phyloP scores from a whole-genome alignment of 2,888 invertebrate species.

The Drosophila gaucha region DNA sequence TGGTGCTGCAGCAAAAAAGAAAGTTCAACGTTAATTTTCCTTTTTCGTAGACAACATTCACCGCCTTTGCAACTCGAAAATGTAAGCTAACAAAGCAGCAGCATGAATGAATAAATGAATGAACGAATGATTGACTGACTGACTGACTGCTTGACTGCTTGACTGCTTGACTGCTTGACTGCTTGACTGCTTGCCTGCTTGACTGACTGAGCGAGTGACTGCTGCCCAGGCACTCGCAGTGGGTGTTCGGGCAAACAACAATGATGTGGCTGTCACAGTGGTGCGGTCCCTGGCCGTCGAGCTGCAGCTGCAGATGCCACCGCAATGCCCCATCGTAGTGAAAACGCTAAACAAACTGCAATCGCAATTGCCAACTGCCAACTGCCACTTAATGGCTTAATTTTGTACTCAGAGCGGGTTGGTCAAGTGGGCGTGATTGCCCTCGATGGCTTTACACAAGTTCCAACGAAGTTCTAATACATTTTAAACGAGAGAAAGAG shows the following conservation, averaged over 20 bases:
- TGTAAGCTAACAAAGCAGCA: constrained; percentile 68
- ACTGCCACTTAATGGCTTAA: constrained; percentile 64
- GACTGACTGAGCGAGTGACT: constrained; percentile 21
- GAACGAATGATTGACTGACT: constrained; percentile 59
- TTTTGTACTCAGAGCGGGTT: constrained; percentile 38
- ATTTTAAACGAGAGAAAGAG: constrained; percentile 1
- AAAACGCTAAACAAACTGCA: constrained; percentile 63
- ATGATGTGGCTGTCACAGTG: constrained; percentile 18
- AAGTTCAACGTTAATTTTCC: constrained; percentile 76
- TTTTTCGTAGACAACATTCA: constrained; percentile 75
- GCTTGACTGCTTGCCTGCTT: constrained; percentile 51
- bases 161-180: constrained; percentile 52
- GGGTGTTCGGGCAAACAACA: constrained; percentile 54
- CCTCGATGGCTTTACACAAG: constrained; percentile 9
- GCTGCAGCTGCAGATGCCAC: constrained; percentile 35
- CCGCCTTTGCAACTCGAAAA: constrained; percentile 74
- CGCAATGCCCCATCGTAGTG: constrained; percentile 42
- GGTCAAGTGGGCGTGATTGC: constrained; percentile 44
- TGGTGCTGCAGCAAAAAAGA: constrained; percentile 69
- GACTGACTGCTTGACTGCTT: constrained; percentile 39
- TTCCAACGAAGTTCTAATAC: constrained; percentile 5
- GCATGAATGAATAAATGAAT: constrained; percentile 70
- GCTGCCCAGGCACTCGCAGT: constrained; percentile 42
- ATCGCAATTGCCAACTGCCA: constrained; percentile 26
- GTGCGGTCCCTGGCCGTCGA: constrained; percentile 32